Evolutionary conservation across 2,113 vertebrate species (phyloP).

Genomic region (Halcyon malimbica): DNA sequence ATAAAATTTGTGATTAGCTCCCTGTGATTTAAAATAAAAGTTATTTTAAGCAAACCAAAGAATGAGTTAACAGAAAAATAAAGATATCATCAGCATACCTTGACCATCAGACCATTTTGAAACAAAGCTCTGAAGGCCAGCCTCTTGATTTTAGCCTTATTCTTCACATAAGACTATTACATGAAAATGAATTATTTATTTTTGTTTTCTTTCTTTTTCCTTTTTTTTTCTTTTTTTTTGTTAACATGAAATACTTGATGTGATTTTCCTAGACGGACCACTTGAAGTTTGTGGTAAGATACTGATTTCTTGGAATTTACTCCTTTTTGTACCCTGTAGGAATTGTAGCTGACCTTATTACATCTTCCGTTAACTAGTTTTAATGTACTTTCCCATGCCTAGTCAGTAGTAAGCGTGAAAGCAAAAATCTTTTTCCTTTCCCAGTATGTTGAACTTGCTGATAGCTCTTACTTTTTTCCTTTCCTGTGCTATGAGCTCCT

Average conservation of each 20-base stretch:
- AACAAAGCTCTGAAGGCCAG: background rate
- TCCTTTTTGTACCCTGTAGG: background rate
- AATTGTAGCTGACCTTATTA: background rate
- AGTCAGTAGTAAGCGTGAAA: background rate
- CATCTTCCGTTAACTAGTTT: background rate
- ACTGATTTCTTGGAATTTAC: background rate
- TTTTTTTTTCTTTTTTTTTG: background rate
- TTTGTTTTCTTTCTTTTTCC: background rate
- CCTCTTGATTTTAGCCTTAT: background rate
- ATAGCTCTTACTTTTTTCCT: background rate
- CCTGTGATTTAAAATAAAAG: background rate
- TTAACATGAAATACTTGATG: background rate
- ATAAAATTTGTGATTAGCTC: background rate
- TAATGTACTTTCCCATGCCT: background rate
- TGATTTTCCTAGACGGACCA: conserved; percentile 36
- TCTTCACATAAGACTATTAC: background rate
- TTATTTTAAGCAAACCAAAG: background rate
- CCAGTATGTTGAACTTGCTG: background rate
- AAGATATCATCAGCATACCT: background rate
- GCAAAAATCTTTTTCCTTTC: background rate
- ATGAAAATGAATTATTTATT: background rate
- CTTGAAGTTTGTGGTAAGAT: conserved; percentile 52
- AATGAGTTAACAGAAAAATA: background rate
- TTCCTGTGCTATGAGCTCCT: background rate
- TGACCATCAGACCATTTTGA: background rate